Conservation (phyloP, 2,888 invertebrate species). For the Macrosoma leucophasiata region DNA sequence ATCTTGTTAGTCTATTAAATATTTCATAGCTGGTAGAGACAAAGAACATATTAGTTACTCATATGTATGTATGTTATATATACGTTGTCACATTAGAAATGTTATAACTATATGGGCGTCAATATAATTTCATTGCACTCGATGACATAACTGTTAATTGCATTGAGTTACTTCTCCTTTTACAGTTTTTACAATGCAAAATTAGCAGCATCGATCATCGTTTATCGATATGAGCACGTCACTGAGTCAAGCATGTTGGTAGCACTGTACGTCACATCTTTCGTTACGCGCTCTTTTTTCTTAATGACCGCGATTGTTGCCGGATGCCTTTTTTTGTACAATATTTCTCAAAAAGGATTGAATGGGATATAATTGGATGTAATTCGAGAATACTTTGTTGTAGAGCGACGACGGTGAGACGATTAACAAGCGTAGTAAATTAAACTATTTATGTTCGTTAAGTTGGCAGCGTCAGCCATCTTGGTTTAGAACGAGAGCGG, state of each 20-base stretch:
- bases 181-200: conserved; percentile 20
- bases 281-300: conserved; percentile 64
- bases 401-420: conserved; percentile 49
- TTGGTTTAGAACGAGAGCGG: conserved; percentile 56
- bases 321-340: conserved; percentile 51
- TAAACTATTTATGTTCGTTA: conserved; percentile 52
- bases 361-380: conserved; percentile 74
- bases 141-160: conserved; percentile 23
- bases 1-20: no score
- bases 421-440: conserved; percentile 56
- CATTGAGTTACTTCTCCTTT: conserved; percentile 17
- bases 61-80: no score
- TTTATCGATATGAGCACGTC: conserved; percentile 42
- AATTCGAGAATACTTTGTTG: conserved; percentile 70
- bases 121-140: conserved; percentile 17
- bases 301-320: conserved; percentile 69
- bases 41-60: no score
- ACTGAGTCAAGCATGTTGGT: conserved; percentile 58
- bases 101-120: conserved; percentile 8
- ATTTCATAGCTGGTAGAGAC: no score
- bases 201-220: conserved; percentile 17
- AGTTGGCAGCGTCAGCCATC: conserved; percentile 57
- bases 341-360: conserved; percentile 62
- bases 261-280: conserved; percentile 60
- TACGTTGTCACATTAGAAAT: conserved; percentile 11